A percentile compares a stretch with the other conserved stretches of the same genome.
Conservation (phyloP, 2,797 vertebrate genomes). For the Squalus acanthias region DNA sequence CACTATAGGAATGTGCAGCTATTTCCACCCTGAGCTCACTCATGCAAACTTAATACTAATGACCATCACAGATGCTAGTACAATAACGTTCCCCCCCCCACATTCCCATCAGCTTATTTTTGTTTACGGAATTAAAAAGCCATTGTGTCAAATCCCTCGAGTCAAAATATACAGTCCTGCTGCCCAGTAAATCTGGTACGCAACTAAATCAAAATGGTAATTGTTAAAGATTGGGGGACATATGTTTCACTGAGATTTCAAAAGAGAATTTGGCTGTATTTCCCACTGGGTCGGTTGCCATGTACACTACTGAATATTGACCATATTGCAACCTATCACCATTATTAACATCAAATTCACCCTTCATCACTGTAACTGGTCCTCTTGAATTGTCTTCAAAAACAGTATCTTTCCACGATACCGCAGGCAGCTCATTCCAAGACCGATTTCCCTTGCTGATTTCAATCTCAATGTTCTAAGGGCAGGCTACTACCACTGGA, state of each 20-base stretch:
- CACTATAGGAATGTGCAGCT: not conserved
- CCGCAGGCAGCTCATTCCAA: not conserved
- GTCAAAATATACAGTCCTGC: not conserved
- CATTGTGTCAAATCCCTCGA: conserved; percentile 5
- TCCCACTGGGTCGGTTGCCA: conserved; percentile 20
- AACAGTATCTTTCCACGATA: not conserved
- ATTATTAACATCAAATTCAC: not conserved
- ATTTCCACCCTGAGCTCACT: not conserved
- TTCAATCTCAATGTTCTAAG: conserved; percentile 5
- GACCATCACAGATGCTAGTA: not conserved
- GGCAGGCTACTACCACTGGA: not conserved
- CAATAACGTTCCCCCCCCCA: not conserved
- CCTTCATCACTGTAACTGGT: not conserved
- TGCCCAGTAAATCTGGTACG: not conserved
- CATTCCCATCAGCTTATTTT: not conserved
- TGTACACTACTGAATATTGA: not conserved
- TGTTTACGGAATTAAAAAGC: conserved; percentile 23
- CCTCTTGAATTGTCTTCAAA: conserved; percentile 31
- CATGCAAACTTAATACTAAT: not conserved
- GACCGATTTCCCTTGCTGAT: not conserved
- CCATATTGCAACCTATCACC: not conserved
- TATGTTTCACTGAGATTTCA: conserved; percentile 27
- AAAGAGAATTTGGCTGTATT: not conserved
- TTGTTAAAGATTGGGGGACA: accelerated
- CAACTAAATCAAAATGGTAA: not conserved